Conservation (phyloP, 2,797 vertebrate genomes). For the Falco berigora region DNA sequence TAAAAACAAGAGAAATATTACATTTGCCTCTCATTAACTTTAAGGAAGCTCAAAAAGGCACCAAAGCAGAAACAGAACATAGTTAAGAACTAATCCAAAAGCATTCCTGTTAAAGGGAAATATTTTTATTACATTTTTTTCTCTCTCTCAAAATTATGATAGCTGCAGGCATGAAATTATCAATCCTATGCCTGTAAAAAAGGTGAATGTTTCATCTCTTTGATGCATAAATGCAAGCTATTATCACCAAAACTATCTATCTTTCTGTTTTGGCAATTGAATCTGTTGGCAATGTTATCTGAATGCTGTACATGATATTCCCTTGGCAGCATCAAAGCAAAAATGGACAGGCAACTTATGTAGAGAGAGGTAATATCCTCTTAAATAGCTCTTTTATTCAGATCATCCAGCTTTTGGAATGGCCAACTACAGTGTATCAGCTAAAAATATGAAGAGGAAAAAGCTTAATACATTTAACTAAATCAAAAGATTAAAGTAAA, state of each 20-base stretch:
- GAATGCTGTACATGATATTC: neutral
- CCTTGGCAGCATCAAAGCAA: neutral
- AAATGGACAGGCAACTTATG: neutral
- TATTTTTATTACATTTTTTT: neutral
- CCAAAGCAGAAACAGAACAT: neutral
- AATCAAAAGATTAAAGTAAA: neutral
- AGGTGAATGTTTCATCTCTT: neutral
- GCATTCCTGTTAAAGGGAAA: neutral
- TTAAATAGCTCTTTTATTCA: neutral
- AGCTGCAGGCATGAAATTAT: neutral
- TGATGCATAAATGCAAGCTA: neutral
- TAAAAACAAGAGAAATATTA: neutral
- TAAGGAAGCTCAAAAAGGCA: neutral
- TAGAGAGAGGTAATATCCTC: neutral
- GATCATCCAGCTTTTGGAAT: neutral
- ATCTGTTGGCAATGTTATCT: neutral
- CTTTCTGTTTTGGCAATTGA: neutral
- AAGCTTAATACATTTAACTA: neutral
- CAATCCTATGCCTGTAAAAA: neutral
- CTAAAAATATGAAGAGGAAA: neutral
- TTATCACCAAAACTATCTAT: neutral
- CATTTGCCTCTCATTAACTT: neutral
- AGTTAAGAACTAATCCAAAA: neutral
- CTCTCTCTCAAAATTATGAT: neutral
- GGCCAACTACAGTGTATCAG: neutral